Percentiles rank a stretch among this genome's conserved stretches.
Conservation (phyloP, 2,113 vertebrate species). For the Urocolius indicus region DNA sequence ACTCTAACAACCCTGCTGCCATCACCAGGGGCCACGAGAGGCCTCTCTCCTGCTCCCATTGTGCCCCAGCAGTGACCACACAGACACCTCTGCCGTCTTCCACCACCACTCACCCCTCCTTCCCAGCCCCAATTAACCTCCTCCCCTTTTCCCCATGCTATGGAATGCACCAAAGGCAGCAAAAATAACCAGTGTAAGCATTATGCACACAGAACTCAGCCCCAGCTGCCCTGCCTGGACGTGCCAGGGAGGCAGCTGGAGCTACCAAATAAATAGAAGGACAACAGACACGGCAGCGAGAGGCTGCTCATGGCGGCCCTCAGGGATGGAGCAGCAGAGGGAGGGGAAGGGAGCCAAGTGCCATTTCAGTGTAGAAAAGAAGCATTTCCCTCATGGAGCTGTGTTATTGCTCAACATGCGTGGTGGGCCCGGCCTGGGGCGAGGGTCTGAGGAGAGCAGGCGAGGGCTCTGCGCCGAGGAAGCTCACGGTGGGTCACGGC, state of each 20-base stretch:
- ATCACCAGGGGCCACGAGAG: background rate
- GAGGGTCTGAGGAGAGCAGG: background rate
- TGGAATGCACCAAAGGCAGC: background rate
- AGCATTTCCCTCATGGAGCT: conserved; percentile 8
- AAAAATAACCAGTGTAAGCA: background rate
- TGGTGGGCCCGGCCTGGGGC: background rate
- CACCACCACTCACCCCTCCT: background rate
- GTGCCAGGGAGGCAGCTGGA: background rate
- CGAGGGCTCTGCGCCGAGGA: conserved; percentile 58
- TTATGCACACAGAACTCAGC: background rate
- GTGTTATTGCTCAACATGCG: conserved; percentile 50
- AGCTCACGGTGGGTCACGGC: conserved; percentile 33
- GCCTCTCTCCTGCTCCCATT: background rate
- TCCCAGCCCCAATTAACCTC: background rate
- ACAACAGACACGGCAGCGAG: background rate
- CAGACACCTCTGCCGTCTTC: background rate
- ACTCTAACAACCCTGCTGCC: conserved; percentile 11
- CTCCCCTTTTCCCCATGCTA: background rate
- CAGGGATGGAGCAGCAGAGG: background rate
- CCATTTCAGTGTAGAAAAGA: conserved; percentile 36
- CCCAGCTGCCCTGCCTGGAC: background rate
- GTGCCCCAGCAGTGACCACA: background rate
- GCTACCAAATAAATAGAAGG: conserved; percentile 11
- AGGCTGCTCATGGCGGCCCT: background rate
- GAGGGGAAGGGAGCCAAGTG: background rate